These are phyloP conservation scores for Byasa hedistus DNA, from an alignment of 2,888 invertebrate genomes.

Conservation along the genomic window DNA sequence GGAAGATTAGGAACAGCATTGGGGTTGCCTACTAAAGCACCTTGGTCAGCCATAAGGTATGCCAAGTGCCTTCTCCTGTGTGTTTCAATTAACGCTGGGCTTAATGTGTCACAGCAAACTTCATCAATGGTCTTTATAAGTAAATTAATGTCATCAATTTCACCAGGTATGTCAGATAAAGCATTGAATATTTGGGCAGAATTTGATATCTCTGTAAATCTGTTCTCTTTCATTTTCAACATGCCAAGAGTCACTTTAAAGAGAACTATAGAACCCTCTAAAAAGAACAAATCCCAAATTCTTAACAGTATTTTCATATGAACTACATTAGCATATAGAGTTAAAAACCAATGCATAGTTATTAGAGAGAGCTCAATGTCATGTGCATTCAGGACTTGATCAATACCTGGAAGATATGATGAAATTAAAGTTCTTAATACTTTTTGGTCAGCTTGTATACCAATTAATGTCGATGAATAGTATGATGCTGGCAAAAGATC, in stretches of 20 bases:
- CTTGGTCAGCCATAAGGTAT: constrained; percentile 98
- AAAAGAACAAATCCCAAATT: constrained; percentile 98
- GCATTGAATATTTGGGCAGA: constrained; percentile 99
- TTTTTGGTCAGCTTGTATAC: constrained; percentile 96
- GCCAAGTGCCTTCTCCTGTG: constrained; percentile 95
- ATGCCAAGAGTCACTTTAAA: constrained; percentile 97
- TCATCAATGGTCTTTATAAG: constrained; percentile 86
- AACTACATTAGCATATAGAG: constrained; percentile 97
- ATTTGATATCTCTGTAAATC: constrained; percentile 92
- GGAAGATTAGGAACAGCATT: constrained; percentile 94
- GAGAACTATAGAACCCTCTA: constrained; percentile 95
- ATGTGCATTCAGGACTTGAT: constrained; percentile 94
- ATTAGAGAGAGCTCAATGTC: constrained; percentile 97
- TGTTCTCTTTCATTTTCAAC: constrained; percentile 89
- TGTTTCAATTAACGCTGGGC: constrained; percentile 91
- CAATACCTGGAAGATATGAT: constrained; percentile 93
- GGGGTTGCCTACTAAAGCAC: constrained; percentile 94
- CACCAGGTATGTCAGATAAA: constrained; percentile 96
- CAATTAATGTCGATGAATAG: constrained; percentile 95
- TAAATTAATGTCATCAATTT: constrained; percentile 94
- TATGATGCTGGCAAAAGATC: constrained; percentile 98
- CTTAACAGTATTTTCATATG: constrained; percentile 95
- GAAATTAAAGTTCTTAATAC: constrained; percentile 95
- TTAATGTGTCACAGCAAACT: constrained; percentile 89
- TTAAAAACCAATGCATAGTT: constrained; percentile 98